Evolutionary conservation across 2,888 invertebrate species (phyloP), one percentile per base, ranked within the genome.

Genomic region (Brenthis hecate): DNA sequence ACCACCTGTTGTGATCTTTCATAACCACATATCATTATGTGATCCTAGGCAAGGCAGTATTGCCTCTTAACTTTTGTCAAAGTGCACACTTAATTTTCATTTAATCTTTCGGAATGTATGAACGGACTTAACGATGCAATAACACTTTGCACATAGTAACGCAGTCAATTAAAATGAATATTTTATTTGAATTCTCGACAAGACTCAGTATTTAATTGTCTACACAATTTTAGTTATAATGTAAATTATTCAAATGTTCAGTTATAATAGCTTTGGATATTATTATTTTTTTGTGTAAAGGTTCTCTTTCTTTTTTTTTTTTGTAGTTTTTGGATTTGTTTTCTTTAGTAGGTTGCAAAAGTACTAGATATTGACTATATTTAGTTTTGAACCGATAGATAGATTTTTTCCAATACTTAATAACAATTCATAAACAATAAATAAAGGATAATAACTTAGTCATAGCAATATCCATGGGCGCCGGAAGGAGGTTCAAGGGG

Each of bases 81-180:
- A 53, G 55, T 19, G 56, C 55, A 51, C 68, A 72, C 72, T 74
- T 78, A 76, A 76, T 78, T 76, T 74, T 69, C 63, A 73, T 73
- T 73, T 77, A 79, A 78, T 70, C 68, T 68, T 66, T n/a, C 63
- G 62, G 72, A 67, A 71, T 65, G 73, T 75, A 71, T 64, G 64
- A 61, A 65, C 66, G 70, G 16, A 61, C 54, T 14, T 68, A 66
- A 60, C 74, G 75, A 77, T 79, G 77, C 77, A 72, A 75, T 76
- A 77, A 79, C 81, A 81, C 79, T 85, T 85, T 82, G 81, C 86
- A 86, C 85, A 78, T 84, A 79, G 79, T 79, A 76, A 81, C 78
- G 79, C 77, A 65, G 61, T 80, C 81, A 83, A 85, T 85, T 84
- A 87, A 83, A 81, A 74, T 68, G 65, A 66, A 71, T 78, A 76